Conservation (phyloP, 2,888 invertebrate species). For the Erebia aethiops region DNA sequence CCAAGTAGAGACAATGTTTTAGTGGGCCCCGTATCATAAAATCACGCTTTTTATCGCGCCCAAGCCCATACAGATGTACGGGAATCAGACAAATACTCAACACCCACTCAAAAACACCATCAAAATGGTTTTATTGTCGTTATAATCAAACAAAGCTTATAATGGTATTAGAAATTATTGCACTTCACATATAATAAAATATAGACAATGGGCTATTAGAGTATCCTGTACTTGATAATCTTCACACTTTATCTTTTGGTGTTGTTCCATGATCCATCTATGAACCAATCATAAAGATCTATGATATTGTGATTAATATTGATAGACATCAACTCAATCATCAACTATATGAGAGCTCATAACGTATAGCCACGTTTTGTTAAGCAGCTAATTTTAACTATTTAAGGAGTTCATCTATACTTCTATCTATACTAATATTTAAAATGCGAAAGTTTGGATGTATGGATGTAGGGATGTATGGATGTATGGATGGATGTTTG, state of each 20-base stretch:
- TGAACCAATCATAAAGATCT: conserved; percentile 2
- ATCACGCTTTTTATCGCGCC: conserved; percentile 76
- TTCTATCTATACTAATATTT: too few species aligned
- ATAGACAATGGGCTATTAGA: conserved; percentile 21
- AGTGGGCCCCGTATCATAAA: conserved; percentile 75
- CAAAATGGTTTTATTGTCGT: conserved; percentile 57
- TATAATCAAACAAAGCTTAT: conserved; percentile 59
- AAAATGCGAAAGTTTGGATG: too few species aligned
- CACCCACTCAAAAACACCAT: conserved; percentile 64
- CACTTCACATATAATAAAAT: conserved; percentile 36
- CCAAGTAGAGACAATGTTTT: conserved; percentile 78
- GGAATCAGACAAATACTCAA: conserved; percentile 70
- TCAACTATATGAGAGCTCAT: too few species aligned
- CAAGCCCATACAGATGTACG: conserved; percentile 60
- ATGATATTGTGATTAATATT: not conserved
- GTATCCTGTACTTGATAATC: conserved; percentile 16
- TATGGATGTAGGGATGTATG: too few species aligned
- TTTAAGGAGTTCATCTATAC: too few species aligned
- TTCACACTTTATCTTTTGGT: conserved; percentile 12
- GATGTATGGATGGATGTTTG: too few species aligned
- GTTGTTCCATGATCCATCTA: not conserved
- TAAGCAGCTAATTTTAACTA: too few species aligned
- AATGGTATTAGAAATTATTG: conserved; percentile 56
- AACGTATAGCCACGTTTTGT: too few species aligned
- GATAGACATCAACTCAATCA: too few species aligned